These are phyloP conservation scores for Nylanderia fulva DNA, from an alignment of 1,140 invertebrate species.

Conservation along the genomic window DNA sequence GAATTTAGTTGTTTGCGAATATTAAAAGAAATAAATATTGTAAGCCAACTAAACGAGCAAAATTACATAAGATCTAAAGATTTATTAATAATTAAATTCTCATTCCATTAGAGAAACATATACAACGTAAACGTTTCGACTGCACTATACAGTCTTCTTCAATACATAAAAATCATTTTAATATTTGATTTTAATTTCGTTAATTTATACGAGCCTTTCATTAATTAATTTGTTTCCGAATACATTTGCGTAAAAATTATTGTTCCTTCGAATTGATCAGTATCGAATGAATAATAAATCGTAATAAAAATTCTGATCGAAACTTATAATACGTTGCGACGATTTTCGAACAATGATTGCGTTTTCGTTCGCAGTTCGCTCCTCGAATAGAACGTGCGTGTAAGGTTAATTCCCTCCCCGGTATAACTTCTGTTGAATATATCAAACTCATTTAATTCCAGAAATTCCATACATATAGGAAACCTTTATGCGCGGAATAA, in stretches of 20 bases:
- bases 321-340: background rate
- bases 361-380: slow-evolving; percentile 7
- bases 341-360: background rate
- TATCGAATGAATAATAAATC: background rate
- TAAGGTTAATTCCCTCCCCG: background rate
- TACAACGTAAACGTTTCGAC: no score
- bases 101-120: no score
- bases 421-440: background rate
- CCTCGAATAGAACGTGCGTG: background rate
- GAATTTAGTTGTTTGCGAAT: no score
- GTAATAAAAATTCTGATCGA: background rate
- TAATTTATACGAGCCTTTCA: no score
- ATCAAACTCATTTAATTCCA: slow-evolving; percentile 30
- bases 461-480: slow-evolving; percentile 13
- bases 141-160: no score
- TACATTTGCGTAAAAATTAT: background rate
- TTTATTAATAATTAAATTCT: no score
- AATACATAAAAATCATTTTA: no score
- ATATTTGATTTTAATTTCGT: no score
- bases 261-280: background rate
- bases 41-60: no score
- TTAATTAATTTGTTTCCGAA: no score
- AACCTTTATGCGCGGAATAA: slow-evolving; percentile 32
- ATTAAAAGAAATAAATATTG: no score
- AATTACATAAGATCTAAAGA: no score